Evolutionary conservation across 2,888 invertebrate genomes (phyloP).

Genomic region (Philereme vetulata): DNA sequence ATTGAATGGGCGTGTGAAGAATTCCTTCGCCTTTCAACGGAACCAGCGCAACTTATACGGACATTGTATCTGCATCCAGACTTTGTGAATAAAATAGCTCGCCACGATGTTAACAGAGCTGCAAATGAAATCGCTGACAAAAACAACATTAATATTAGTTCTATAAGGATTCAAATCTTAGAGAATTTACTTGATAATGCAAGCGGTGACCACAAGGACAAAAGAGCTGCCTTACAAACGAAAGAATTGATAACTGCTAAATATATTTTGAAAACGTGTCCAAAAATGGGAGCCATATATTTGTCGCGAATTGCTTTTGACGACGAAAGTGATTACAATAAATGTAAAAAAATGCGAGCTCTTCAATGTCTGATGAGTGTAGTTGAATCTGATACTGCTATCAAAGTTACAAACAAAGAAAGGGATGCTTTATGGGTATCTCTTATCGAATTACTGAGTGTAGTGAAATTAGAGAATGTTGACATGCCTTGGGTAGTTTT

Average conservation of each 20-base stretch:
- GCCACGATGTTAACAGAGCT: conserved; percentile 73
- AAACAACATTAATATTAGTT: conserved; percentile 75
- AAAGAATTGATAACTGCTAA: conserved; percentile 74
- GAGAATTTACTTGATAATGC: conserved; percentile 72
- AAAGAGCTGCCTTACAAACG: conserved; percentile 57
- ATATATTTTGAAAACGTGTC: conserved; percentile 78
- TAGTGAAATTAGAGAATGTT: conserved; percentile 69
- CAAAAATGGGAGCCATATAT: conserved; percentile 80
- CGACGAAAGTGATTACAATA: conserved; percentile 74
- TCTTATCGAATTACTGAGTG: conserved; percentile 70
- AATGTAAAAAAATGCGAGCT: conserved; percentile 75
- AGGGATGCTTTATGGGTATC: conserved; percentile 71
- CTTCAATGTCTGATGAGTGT: conserved; percentile 78
- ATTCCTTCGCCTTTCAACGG: conserved; percentile 69
- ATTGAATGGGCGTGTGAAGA: conserved; percentile 78
- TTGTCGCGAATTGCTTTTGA: conserved; percentile 77
- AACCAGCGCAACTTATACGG: conserved; percentile 76
- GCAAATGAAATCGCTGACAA: conserved; percentile 80
- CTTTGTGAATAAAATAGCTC: conserved; percentile 70
- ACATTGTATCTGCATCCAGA: conserved; percentile 73
- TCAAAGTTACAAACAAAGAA: conserved; percentile 72
- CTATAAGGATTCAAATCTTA: conserved; percentile 75
- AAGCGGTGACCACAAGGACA: conserved; percentile 53
- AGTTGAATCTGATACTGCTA: conserved; percentile 72
- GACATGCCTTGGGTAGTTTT: conserved; percentile 78